phyloP scores from a whole-genome alignment of 2,113 vertebrate genomes.

The Malurus melanocephalus region DNA sequence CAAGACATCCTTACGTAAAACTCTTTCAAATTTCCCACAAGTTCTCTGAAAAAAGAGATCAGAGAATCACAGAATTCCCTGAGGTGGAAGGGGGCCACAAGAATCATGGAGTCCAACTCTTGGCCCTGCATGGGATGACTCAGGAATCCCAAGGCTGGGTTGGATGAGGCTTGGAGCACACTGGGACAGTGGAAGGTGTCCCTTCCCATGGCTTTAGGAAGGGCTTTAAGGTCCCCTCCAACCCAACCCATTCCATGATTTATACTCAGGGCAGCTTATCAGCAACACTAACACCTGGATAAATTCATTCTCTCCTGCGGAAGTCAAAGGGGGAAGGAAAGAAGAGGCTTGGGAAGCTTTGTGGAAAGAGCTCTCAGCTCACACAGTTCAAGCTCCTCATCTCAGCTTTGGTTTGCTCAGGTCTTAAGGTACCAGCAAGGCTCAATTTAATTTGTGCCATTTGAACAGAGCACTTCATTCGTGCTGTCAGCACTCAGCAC shows the following conservation, averaged over 20 bases:
- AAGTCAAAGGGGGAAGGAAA: background rate
- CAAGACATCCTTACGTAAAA: background rate
- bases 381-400: constrained; percentile 3
- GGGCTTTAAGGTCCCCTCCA: background rate
- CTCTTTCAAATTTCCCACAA: background rate
- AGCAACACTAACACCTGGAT: background rate
- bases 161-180: background rate
- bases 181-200: background rate
- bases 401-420: constrained; percentile 20
- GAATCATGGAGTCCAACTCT: background rate
- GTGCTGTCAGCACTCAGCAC: background rate
- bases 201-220: background rate
- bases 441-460: constrained; percentile 56
- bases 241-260: background rate
- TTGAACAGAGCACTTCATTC: constrained; percentile 57
- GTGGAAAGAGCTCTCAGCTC: background rate
- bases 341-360: background rate
- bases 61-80: background rate
- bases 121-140: background rate
- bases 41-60: background rate
- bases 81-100: background rate
- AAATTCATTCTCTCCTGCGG: background rate
- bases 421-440: background rate
- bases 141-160: background rate
- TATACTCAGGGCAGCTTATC: background rate